Evolutionary conservation across 2,888 invertebrate genomes (phyloP).

Genomic region (Brachyopa scutellaris): DNA sequence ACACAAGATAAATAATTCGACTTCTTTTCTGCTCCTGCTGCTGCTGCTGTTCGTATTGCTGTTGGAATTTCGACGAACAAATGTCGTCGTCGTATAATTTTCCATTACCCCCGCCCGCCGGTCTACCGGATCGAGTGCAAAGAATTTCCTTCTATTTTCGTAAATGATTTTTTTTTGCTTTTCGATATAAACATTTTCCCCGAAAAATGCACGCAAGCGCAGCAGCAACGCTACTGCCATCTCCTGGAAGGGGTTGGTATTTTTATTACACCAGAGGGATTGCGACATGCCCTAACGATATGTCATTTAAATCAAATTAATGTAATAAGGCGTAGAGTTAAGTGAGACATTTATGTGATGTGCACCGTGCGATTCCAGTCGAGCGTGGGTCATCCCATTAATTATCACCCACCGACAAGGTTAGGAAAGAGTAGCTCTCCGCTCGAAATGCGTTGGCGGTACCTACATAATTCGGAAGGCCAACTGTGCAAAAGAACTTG

Average conservation of each 20-base stretch:
- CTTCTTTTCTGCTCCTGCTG: constrained; percentile 33
- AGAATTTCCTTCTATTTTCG: constrained; percentile 72
- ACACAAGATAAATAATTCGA: constrained; percentile 72
- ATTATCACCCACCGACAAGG: constrained; percentile 55
- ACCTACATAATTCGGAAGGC: constrained; percentile 6
- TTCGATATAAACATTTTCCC: constrained; percentile 44
- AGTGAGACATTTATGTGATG: constrained; percentile 70
- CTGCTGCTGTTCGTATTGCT: constrained; percentile 42
- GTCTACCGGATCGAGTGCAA: constrained; percentile 61
- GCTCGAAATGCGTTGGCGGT: too few relatives aligned
- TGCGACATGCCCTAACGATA: constrained; percentile 47
- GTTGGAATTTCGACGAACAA: constrained; percentile 70
- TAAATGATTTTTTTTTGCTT: constrained; percentile 28
- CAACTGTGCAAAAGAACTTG: background rate
- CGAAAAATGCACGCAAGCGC: constrained; percentile 68
- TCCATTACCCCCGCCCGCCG: constrained; percentile 40
- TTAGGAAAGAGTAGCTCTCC: background rate
- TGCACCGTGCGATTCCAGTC: constrained; percentile 64
- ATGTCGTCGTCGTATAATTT: constrained; percentile 69
- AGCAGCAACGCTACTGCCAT: constrained; percentile 44
- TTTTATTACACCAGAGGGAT: constrained; percentile 62
- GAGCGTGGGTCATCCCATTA: constrained; percentile 67
- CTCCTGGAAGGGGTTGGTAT: constrained; percentile 58
- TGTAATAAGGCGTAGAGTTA: constrained; percentile 70
- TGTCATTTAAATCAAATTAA: constrained; percentile 72